Conservation (phyloP, 2,113 vertebrate species). For the Plectropomus leopardus region DNA sequence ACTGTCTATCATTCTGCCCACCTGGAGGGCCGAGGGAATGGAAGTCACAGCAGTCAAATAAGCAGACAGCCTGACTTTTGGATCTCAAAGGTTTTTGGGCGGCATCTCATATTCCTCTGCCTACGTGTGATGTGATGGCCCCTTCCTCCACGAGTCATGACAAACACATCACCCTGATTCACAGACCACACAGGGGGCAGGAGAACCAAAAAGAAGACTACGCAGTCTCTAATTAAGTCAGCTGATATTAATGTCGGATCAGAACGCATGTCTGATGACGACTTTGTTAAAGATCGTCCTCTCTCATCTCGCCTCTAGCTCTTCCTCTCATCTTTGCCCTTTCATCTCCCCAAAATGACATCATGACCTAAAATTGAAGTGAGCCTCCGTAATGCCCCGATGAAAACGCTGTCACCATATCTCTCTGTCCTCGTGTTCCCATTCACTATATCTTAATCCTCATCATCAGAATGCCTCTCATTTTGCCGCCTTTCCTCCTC, state of each 20-base stretch:
- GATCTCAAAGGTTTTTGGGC: slow-evolving; percentile 28
- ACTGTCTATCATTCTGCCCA: slow-evolving; percentile 33
- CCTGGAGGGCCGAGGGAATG: slow-evolving; percentile 42
- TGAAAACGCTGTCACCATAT: slow-evolving; percentile 36
- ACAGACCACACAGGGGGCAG: slow-evolving; percentile 2
- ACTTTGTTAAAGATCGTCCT: slow-evolving; percentile 35
- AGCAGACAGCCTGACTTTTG: slow-evolving; percentile 37
- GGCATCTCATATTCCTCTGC: not conserved
- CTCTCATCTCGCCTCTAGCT: slow-evolving; percentile 33
- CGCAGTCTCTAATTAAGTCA: slow-evolving; percentile 9
- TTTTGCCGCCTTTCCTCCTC: slow-evolving; percentile 5
- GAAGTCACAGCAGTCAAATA: slow-evolving; percentile 51
- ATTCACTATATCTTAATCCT: slow-evolving; percentile 65
- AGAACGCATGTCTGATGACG: not conserved
- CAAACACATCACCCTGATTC: slow-evolving; percentile 18
- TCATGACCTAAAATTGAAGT: slow-evolving; percentile 56
- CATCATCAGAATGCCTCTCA: slow-evolving; percentile 49
- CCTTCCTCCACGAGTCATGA: slow-evolving; percentile 5
- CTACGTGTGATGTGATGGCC: not conserved
- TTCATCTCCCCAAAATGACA: slow-evolving; percentile 53
- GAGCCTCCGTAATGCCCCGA: slow-evolving; percentile 31
- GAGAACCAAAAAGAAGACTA: not conserved
- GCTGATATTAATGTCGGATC: slow-evolving; percentile 10
- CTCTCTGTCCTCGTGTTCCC: slow-evolving; percentile 35
- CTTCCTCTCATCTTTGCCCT: slow-evolving; percentile 49